Evolutionary conservation across 2,797 vertebrate genomes (phyloP), one percentile per base, ranked within the genome.

Genomic region (Diceros bicornis): DNA sequence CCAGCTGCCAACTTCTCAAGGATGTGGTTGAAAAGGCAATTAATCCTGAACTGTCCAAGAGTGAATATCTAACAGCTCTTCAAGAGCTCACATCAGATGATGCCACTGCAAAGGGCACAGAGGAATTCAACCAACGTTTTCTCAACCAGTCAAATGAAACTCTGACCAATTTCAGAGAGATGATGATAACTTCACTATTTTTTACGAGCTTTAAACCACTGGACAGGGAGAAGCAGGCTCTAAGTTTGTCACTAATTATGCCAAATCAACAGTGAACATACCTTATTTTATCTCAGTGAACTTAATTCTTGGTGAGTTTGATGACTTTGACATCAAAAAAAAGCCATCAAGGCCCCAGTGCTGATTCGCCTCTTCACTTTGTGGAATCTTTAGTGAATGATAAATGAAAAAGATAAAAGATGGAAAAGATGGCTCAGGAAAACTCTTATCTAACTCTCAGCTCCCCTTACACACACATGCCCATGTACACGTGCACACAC

Each of bases 51-150:
- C 0, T 92, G 9, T n/a, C 64, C 12, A 0, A 41, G 41, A 41
- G 41, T 5, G n/a, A 68, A 0, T 47, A 34, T 3, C 9, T 2
- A 37, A 0, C 2, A 2, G 0, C 1, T 0, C 0, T 83, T n/a
- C 0, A 7, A 2, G 0, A 1, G 0, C 68, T 32, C 1, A 2
- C 0, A 11, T 0, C 0, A 0, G 0, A 0, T 1, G 0, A 4
- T 0, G 0, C 0, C 1, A 1, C 5, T 1, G 0, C 0, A 6
- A 1, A 1, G 0, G 37, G 27, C 4, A 0, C 16, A 4, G 1
- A 0, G 0, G 2, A 37, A 0, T 0, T 69, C 0, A 96, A 94
- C 69, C 17, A 89, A 2, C 94, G 97, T 62, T 92, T 81, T 44
- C 72, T 92, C 4, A 7, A 4, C 0, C 94, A 94, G 66, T 7